Evolutionary conservation across 1,140 invertebrate genomes (phyloP), one percentile per base, ranked within the genome.

Genomic region (Melipona quadrifasciata): DNA sequence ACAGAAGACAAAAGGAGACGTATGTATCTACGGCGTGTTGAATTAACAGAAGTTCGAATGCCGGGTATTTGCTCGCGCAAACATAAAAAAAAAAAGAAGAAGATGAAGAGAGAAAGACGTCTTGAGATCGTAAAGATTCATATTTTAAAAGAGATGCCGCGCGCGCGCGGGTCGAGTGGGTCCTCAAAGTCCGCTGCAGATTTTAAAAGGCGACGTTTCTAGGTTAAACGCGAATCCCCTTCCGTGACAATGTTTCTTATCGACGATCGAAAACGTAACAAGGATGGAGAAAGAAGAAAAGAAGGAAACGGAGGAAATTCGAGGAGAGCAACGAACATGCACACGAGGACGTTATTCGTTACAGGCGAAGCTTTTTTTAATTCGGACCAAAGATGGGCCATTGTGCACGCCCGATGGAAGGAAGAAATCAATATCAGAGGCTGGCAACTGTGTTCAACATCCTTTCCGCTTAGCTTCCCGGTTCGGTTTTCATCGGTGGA

Each of bases 401-500:
- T 75, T 75, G 57, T 78, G n/a, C n/a, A 16, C 47, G 73, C 58
- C 68, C 24, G 57, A 89, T 80, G 75, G 88, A 70, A 47, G 39
- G 8, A 83, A 86, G 85, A 86, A 89, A 89, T 89, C 87, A 55
- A 89, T 89, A 89, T 84, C 76, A 71, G 16, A 1, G 47, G 16
- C 17, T 27, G 55, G 81, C 53, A 57, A 82, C 78, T 68, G 31
- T 47, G 58, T 71, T 55, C 61, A 71, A 82, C 84, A 84, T 86
- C 81, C 81, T 84, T 76, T 68, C 80, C 68, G 65, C 47, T 72
- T 73, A 64, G 67, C 47, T 77, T 61, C 80, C 77, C 84, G 39
- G 34, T 61, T 89, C 84, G 82, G 79, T 89, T 89, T 81, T 86
- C 73, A 87, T 77, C 88, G 84, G 87, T 89, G 86, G 84, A 89